phyloP scores from a whole-genome alignment of 2,888 invertebrate species.

The Clistopyga incitator region DNA sequence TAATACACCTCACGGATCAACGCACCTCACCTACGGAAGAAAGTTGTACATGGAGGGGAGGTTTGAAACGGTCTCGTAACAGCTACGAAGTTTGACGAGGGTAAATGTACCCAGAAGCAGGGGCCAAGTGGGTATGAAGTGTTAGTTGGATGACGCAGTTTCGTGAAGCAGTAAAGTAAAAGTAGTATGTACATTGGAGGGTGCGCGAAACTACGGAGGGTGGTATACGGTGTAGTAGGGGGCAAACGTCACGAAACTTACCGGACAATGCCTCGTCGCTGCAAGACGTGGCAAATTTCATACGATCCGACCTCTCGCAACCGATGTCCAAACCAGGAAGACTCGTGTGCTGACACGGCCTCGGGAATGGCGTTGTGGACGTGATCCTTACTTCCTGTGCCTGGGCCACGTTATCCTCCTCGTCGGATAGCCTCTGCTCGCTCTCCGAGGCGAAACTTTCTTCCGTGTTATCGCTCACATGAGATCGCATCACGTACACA shows the following conservation, averaged over 20 bases:
- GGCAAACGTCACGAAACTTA: conserved; percentile 65
- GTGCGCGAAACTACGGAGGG: conserved; percentile 4
- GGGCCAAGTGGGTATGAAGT: conserved; percentile 19
- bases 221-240: background rate
- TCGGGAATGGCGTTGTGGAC: conserved; percentile 74
- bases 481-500: conserved; percentile 76
- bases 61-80: conserved; percentile 22
- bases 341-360: conserved; percentile 77
- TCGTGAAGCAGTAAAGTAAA: conserved; percentile 43
- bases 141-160: conserved; percentile 38
- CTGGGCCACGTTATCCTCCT: conserved; percentile 76
- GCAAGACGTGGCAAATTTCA: conserved; percentile 81
- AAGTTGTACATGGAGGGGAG: conserved; percentile 6
- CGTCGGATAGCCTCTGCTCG: conserved; percentile 64
- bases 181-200: conserved; percentile 8
- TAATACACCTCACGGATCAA: conserved; percentile 32
- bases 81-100: conserved; percentile 47
- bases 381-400: conserved; percentile 75
- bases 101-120: conserved; percentile 25
- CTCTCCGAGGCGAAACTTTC: conserved; percentile 67
- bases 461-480: conserved; percentile 63
- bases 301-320: conserved; percentile 80
- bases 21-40: conserved; percentile 19
- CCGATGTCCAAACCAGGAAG: conserved; percentile 80
- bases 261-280: conserved; percentile 79